A percentile compares a stretch with the other conserved stretches of the same genome.
Conservation (phyloP, 2,797 vertebrate genomes). For the Pangasius sanitwongsei region DNA sequence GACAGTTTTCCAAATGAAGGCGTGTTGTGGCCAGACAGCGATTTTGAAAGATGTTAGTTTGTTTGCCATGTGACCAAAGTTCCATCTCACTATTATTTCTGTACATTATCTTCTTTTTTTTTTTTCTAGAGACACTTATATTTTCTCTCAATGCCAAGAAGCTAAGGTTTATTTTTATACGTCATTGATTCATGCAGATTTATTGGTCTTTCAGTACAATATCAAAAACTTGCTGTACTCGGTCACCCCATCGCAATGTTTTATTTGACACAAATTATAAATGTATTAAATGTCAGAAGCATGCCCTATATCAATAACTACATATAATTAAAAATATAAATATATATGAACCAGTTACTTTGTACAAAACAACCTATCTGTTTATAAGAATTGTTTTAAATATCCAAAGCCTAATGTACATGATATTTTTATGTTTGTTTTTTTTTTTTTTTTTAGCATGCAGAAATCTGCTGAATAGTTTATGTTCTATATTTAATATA, state of each 20-base stretch:
- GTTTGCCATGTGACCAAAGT: slow-evolving; percentile 78
- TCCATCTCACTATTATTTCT: slow-evolving; percentile 68
- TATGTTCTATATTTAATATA: slow-evolving; percentile 62
- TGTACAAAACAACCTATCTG: slow-evolving; percentile 69
- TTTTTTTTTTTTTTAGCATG: slow-evolving; percentile 72
- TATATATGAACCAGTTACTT: slow-evolving; percentile 69
- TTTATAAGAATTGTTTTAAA: slow-evolving; percentile 67
- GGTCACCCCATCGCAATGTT: slow-evolving; percentile 54
- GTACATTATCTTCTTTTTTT: slow-evolving; percentile 68
- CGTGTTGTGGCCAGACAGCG: slow-evolving; percentile 56
- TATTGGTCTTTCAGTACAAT: slow-evolving; percentile 69
- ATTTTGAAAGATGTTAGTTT: slow-evolving; percentile 59
- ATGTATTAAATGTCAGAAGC: slow-evolving; percentile 74
- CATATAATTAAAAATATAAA: slow-evolving; percentile 54
- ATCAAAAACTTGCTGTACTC: slow-evolving; percentile 64
- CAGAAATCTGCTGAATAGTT: slow-evolving; percentile 70
- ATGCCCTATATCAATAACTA: slow-evolving; percentile 73
- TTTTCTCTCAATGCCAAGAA: slow-evolving; percentile 78
- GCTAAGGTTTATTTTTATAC: slow-evolving; percentile 83
- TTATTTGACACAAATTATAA: slow-evolving; percentile 63
- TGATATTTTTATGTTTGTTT: slow-evolving; percentile 67
- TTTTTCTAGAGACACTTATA: slow-evolving; percentile 78
- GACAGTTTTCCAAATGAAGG: slow-evolving; percentile 46
- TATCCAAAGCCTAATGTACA: slow-evolving; percentile 66
- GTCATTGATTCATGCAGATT: slow-evolving; percentile 73